These are phyloP conservation scores for Orycteropus afer DNA, from an alignment of 2,113 vertebrate species.

Conservation along the genomic window DNA sequence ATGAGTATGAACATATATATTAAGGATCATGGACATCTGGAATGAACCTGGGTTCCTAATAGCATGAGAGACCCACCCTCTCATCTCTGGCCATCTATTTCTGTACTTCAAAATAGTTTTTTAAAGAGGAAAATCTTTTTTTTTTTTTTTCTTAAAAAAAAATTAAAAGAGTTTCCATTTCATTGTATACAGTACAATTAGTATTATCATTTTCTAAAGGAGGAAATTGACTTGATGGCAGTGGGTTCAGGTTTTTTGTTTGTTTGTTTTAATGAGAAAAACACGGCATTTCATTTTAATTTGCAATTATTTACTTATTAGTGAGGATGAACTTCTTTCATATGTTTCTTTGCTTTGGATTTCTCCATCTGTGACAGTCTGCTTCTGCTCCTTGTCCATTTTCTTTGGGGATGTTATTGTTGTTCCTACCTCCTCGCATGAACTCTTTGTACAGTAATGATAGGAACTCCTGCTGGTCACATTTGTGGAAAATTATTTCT, in stretches of 20 bases:
- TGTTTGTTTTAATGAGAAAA: no score
- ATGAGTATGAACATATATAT: not conserved
- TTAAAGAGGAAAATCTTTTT: no score
- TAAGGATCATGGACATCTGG: not conserved
- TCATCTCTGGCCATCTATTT: not conserved
- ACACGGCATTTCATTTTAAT: constrained; percentile 6
- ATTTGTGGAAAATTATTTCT: constrained; percentile 3
- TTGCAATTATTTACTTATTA: constrained; percentile 8
- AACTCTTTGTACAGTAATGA: not conserved
- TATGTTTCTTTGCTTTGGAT: not conserved
- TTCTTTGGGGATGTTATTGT: not conserved
- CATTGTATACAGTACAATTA: not conserved
- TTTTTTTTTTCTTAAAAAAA: no score
- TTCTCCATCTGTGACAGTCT: not conserved
- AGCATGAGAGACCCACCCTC: not conserved
- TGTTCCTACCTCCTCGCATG: not conserved
- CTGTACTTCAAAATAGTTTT: constrained; percentile 22
- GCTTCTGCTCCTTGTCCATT: not conserved
- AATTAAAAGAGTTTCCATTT: no score
- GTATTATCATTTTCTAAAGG: not conserved
- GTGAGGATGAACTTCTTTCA: not conserved
- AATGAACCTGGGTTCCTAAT: not conserved
- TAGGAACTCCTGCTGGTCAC: not conserved
- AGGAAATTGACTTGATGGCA: no score
- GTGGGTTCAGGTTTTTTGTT: no score